Base-by-base conservation (phyloP, 2,113 vertebrate genomes). In the Erpornis zantholeuca region DNA sequence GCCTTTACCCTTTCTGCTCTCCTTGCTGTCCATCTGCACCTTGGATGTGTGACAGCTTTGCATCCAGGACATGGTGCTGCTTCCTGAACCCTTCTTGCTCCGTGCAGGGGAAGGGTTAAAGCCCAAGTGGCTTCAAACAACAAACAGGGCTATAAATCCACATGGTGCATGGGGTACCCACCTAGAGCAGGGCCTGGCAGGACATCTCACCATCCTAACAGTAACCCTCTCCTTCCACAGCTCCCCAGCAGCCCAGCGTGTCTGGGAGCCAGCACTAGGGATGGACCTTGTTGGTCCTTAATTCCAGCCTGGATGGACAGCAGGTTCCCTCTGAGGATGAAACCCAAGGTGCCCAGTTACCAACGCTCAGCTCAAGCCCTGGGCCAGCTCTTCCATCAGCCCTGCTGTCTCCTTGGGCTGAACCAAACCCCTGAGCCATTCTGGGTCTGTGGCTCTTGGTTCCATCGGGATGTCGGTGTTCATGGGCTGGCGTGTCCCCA, bases 11-110 rank as follows among this genome's bases (percentile, higher is more conserved):
- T 31, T 38, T 47, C 45, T 36, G 1, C 17, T 52, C 19, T 25
- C 14, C 64, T 14, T 31, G 31, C 44, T 45, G 50, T 25, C 70
- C 38, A 3, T 33, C 59, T 73, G 68, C 4, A 0, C 9, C 40
- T 45, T 47, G 49, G 59, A 7, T 3, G 19, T 21, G 2, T 3
- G 12, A 56, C 27, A 68, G 85, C 20, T 45, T 16, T 16, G 9
- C 10, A 1, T 3, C 7, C 0, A 1, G 64, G 88, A 24, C 4
- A 0, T 2, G 29, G 13, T 4, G 53, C 65, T 15, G 5, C 20
- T 50, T 10, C 82, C 91, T 61, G 76, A 57, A 15, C 47, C 18
- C 53, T 60, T 27, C 50, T 17, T 13, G 47, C 12, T 64, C 64
- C 33, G 0, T 18, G 53, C n/a, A 20, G 31, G n/a, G n/a, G 36